Conservation (phyloP, 2,113 vertebrate genomes). For the Turnix velox region DNA sequence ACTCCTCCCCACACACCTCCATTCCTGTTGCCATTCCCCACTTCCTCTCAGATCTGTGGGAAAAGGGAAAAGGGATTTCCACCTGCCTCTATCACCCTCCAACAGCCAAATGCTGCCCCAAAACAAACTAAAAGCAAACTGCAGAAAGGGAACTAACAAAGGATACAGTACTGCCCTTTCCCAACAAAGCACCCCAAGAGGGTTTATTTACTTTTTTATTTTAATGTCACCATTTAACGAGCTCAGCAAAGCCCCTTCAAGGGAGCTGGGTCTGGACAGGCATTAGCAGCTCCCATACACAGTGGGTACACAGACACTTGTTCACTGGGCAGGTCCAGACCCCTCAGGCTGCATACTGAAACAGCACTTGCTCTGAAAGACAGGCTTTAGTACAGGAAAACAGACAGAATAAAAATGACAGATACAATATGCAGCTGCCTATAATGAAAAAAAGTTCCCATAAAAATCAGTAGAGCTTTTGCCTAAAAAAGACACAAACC, state of each 20-base stretch:
- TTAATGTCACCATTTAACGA: not conserved
- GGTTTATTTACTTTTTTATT: not conserved
- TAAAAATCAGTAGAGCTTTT: not conserved
- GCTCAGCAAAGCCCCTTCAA: not conserved
- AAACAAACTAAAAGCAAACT: not conserved
- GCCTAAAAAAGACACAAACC: not conserved
- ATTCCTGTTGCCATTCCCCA: not conserved
- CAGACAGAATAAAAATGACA: not conserved
- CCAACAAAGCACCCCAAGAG: not conserved
- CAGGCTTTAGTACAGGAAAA: not conserved
- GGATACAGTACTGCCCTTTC: not conserved
- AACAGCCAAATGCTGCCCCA: not conserved
- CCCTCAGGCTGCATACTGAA: not conserved
- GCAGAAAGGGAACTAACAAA: not conserved
- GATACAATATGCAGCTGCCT: not conserved
- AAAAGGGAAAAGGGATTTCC: not conserved
- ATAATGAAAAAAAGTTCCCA: not conserved
- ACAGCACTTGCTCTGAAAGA: not conserved
- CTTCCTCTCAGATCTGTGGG: not conserved
- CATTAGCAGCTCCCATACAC: not conserved
- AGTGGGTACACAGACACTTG: not conserved
- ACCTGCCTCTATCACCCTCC: not conserved
- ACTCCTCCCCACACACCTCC: not conserved
- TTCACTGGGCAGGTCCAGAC: not conserved
- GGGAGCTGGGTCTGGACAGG: not conserved